Conservation (phyloP, 92 coral and sea anemone genomes). For the Heteractis magnifica region DNA sequence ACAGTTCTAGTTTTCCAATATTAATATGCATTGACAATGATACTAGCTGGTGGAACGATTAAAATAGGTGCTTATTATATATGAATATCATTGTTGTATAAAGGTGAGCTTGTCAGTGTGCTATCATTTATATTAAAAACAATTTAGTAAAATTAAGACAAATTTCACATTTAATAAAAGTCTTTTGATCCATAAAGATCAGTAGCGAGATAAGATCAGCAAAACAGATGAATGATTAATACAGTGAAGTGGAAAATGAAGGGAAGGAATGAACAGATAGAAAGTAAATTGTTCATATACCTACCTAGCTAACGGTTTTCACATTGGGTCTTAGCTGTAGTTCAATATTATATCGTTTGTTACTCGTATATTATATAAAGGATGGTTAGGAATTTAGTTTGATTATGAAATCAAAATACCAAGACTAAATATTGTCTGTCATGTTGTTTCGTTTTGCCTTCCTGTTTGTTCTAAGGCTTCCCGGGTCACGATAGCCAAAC, state of each 20-base stretch:
- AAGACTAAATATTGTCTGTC: no score
- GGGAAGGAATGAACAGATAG: background rate
- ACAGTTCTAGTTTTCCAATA: constrained; percentile 7
- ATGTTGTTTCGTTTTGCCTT: no score
- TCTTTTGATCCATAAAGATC: background rate
- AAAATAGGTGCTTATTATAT: constrained; percentile 8
- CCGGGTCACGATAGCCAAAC: no score
- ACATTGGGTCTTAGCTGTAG: no score
- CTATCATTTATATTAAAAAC: constrained; percentile 12
- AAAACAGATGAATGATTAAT: background rate
- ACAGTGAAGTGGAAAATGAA: background rate
- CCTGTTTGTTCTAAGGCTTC: no score
- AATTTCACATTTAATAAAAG: constrained; percentile 7
- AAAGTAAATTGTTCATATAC: background rate
- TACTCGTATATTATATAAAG: no score
- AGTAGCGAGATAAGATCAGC: no score
- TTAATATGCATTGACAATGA: background rate
- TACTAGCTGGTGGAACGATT: background rate
- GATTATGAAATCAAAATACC: no score
- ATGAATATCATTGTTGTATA: constrained; percentile 38
- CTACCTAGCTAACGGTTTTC: no score
- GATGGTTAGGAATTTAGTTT: no score
- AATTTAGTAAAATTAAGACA: constrained; percentile 1
- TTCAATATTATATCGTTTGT: no score
- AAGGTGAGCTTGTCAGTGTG: constrained; percentile 15